Evolutionary conservation across 2,797 vertebrate genomes (phyloP), one percentile per base, ranked within the genome.

Genomic region (Caiman crocodilus): DNA sequence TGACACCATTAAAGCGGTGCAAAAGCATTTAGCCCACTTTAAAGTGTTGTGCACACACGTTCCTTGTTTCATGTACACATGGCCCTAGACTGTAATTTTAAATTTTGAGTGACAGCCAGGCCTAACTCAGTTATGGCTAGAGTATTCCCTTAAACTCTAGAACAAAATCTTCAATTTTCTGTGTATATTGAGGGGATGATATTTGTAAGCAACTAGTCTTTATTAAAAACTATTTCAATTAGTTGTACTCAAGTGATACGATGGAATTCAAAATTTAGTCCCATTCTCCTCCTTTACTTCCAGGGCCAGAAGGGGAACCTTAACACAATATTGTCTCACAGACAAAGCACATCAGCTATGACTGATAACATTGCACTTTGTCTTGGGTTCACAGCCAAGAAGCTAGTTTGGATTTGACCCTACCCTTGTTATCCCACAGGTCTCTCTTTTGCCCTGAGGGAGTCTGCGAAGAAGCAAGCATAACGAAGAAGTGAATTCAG

Each of bases 321-420:
- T 32, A 17, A 20, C 60, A 85, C 83, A 17, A 35, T 78, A 94
- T 73, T 84, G 57, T 76, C 93, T 96, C 81, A 85, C 82, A 78
- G 92, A 88, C 55, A 94, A 91, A 94, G 91, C 64, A 91, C 71
- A 90, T 23, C 75, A 28, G 60, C 84, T 82, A 35, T 64, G 84
- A 91, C 92, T 82, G 90, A 87, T 92, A 96, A 94, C 59, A 84
- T 75, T 76, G 87, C 91, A 67, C 64, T 90, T 91, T 89, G 7
- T 76, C 90, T 89, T 58, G 32, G 82, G 84, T 94, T 87, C 65
- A 82, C 80, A 9, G 7, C 63, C 81, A 76, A 94, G 84, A 91
- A 84, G 90, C 94, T 94, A 91, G 55, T 60, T 88, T 90, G 80
- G 82, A 88, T 82, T 94, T 91, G 92, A 79, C 92, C 82, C 65